Evolutionary conservation across 2,888 invertebrate species (phyloP), one percentile per base, ranked within the genome.

Genomic region (Nezara viridula): DNA sequence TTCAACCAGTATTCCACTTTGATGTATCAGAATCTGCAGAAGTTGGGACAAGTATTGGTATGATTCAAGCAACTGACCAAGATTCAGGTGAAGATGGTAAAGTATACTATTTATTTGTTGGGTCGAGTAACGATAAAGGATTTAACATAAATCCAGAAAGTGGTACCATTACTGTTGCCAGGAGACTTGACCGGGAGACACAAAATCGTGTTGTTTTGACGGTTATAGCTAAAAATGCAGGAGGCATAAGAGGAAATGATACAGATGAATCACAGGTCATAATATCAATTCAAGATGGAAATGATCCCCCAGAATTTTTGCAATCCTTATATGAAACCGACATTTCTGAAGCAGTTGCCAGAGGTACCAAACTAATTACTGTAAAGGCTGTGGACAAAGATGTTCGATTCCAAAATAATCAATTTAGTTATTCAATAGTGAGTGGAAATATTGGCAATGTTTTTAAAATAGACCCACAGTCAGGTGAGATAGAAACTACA

Each of bases 241-340:
- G 98, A 24, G 97, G 98, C 32, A 98, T 99, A 91, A 95, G 96
- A 66, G 98, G 98, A 6, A 98, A 98, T 92, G 98, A 98, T 92
- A 98, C 98, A 0, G 98, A 98, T 92, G 98, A 98, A 93, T 98
- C 98, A 7, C 97, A 98, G 93, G 97, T 99, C 0, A 97, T 97
- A 86, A 96, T 99, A 90, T 96, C 97, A 0, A 97, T 99, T 90
- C 97, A 98, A 93, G 98, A 98, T 93, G 98, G 98, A 37, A 98
- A 98, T 92, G 98, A 98, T 93, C 98, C 98, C 0, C 98, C 98
- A 0, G 97, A 97, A 92, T 99, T 99, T 92, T 93, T 96, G n/a
- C 95, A 96, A 92, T 94, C 94, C 86, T 92, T 95, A 37, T 98
- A 98, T 92, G 96, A 96, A 92, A 95, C 96, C 0, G 95, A 95